A percentile compares a stretch with the other conserved stretches of the same genome.
Evolutionary conservation across 2,888 invertebrate species (phyloP).

Genomic region (Lepas anatifera): DNA sequence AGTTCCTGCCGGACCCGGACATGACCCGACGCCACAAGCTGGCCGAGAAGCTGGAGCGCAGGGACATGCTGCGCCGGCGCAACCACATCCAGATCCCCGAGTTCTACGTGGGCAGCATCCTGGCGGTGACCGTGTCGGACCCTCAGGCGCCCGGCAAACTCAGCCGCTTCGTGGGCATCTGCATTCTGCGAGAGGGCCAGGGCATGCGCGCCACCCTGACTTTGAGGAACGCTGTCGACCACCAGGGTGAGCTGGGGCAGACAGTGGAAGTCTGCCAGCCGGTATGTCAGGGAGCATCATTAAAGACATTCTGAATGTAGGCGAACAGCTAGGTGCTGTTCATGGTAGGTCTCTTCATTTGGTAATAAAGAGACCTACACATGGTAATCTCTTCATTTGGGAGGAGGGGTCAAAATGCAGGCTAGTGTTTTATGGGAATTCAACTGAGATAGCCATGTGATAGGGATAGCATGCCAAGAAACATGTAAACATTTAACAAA

Average conservation of each 20-base stretch:
- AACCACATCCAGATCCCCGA: conserved; percentile 79
- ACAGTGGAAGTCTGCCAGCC: no score
- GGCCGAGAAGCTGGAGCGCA: conserved; percentile 75
- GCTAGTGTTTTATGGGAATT: no score
- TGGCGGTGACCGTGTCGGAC: conserved; percentile 80
- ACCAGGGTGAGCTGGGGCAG: conserved; percentile 61
- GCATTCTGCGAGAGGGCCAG: conserved; percentile 67
- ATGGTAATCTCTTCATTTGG: no score
- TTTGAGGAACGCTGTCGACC: conserved; percentile 84
- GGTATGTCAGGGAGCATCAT: no score
- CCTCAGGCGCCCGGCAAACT: conserved; percentile 69
- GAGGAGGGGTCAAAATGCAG: no score
- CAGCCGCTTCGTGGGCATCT: conserved; percentile 85
- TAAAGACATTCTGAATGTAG: no score
- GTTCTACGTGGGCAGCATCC: conserved; percentile 90
- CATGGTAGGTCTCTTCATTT: no score
- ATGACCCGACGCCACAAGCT: conserved; percentile 61
- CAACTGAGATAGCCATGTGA: no score
- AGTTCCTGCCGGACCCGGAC: conserved; percentile 52
- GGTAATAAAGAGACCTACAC: no score
- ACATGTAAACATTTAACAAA: no score
- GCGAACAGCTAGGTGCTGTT: no score
- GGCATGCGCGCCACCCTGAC: conserved; percentile 76
- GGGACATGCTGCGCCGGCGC: conserved; percentile 82
- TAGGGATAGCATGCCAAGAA: no score